These are phyloP conservation scores for Polietes domitor DNA, from an alignment of 2,888 invertebrate genomes.

Conservation along the genomic window DNA sequence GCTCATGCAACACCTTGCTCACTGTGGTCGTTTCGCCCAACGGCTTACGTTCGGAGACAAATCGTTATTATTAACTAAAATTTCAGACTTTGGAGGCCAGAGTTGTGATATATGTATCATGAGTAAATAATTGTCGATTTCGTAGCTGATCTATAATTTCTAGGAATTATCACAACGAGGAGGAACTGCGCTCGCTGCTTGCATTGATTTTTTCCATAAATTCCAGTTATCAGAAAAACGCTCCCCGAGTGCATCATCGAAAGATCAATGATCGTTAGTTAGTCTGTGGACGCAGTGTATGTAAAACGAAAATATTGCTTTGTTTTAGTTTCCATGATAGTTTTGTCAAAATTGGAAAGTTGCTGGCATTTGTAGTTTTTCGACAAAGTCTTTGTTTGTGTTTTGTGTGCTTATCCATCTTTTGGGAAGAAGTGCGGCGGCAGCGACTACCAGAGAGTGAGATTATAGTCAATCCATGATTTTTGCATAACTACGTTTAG, in stretches of 20 bases:
- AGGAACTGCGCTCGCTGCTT: not conserved
- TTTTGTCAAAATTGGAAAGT: constrained; percentile 66
- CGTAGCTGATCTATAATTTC: constrained; percentile 9
- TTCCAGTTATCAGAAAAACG: constrained; percentile 54
- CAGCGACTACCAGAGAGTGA: not conserved
- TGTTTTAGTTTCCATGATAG: constrained; percentile 68
- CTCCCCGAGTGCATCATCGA: not conserved
- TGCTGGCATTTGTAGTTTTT: constrained; percentile 46
- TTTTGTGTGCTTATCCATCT: not conserved
- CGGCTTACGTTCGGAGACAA: not conserved
- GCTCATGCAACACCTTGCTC: not conserved
- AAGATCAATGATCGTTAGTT: constrained; percentile 43
- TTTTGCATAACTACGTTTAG: not conserved
- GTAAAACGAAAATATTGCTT: constrained; percentile 56
- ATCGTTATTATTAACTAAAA: not conserved
- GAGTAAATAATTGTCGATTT: not conserved
- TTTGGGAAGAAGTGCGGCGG: not conserved
- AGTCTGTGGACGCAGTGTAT: constrained; percentile 63
- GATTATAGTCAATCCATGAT: not conserved
- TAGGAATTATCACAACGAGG: constrained; percentile 18
- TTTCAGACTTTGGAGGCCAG: not conserved
- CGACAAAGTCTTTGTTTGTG: not conserved
- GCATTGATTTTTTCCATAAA: constrained; percentile 46
- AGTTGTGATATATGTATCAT: not conserved
- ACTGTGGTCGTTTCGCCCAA: not conserved